These are phyloP conservation scores for Pachliopta kotzebuea DNA, from an alignment of 2,888 invertebrate genomes.

Conservation along the genomic window DNA sequence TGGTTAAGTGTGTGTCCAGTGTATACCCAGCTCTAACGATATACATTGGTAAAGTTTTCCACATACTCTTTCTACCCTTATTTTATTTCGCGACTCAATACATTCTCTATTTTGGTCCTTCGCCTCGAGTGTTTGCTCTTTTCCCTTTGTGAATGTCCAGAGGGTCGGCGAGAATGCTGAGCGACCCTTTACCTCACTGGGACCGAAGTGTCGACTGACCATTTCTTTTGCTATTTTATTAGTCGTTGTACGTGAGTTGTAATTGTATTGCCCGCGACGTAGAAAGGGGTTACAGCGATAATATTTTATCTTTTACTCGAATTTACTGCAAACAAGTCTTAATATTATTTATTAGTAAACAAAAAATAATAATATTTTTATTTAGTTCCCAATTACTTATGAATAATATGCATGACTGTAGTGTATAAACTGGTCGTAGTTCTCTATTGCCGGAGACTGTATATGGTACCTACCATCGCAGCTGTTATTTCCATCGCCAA, in stretches of 20 bases:
- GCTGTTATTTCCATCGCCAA: too few relatives aligned
- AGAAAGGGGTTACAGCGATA: slow-evolving; percentile 11
- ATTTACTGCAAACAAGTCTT: not conserved
- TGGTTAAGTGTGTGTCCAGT: not conserved
- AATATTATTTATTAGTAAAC: slow-evolving; percentile 1
- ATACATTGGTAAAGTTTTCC: slow-evolving; percentile 46
- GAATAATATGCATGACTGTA: too few relatives aligned
- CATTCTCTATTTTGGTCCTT: slow-evolving; percentile 71
- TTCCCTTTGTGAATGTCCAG: slow-evolving; percentile 61
- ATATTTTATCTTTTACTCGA: slow-evolving; percentile 13
- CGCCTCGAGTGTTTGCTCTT: slow-evolving; percentile 69
- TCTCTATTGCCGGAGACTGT: too few relatives aligned
- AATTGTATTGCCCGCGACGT: slow-evolving; percentile 57
- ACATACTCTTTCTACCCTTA: slow-evolving; percentile 63
- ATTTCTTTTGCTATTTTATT: slow-evolving; percentile 74
- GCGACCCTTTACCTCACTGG: slow-evolving; percentile 53
- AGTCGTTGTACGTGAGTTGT: slow-evolving; percentile 67
- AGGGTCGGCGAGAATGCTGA: slow-evolving; percentile 72
- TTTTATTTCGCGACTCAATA: slow-evolving; percentile 79
- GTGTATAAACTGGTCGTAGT: too few relatives aligned
- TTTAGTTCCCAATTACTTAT: too few relatives aligned
- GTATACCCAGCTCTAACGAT: slow-evolving; percentile 44
- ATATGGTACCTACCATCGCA: too few relatives aligned
- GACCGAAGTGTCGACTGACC: slow-evolving; percentile 65
- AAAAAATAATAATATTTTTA: not conserved